Base-by-base conservation (phyloP, 1,140 invertebrate species). In the Heliconius melpomene region DNA sequence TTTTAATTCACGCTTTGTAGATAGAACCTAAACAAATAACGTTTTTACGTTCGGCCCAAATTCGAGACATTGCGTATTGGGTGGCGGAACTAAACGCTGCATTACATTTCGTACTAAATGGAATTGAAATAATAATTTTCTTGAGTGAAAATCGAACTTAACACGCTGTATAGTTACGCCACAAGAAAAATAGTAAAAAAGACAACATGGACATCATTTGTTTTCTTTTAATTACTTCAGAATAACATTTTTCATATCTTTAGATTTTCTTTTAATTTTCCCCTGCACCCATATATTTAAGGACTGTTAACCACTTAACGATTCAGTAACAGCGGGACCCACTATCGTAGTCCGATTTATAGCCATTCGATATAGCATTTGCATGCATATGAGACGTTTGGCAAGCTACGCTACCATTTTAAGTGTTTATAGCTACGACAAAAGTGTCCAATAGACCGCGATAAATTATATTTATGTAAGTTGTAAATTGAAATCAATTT, bases 381-480 rank as follows among this genome's bases (percentile, higher is more conserved):
- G 60, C 26, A 66, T 66, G 60, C 60, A 66, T 66, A 66, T 66
- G 60, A 66, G 60, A 66, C 60, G 60, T 66, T 66, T 66, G 60
- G 60, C 60, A 66, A 66, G 60, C 60, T 29, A 18, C 60, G 26
- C 60, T 13, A 16, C 60, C 60, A 66, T 66, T 66, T 16, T 26
- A 66, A 66, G 60, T 66, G 60, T 66, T 66, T 66, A 66, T 66
- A 66, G 60, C 26, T 66, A 16, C 26, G 60, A 26, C 60, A 66
- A 66, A 66, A 66, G 60, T 66, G 60, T 66, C 60, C 60, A 18
- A 66, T 66, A 11, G 2, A 16, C 1, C 26, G n/a, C 60, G 26
- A 66, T 66, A 66, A 66, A 66, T 66, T 26, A 66, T 66, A 66
- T 66, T 66, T 66, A 66, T 66, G 60, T 66, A 29, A 29, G 23